Evolutionary conservation across 2,797 vertebrate species (phyloP), one percentile per base, ranked within the genome.

Genomic region (Halcyon chelicuti): DNA sequence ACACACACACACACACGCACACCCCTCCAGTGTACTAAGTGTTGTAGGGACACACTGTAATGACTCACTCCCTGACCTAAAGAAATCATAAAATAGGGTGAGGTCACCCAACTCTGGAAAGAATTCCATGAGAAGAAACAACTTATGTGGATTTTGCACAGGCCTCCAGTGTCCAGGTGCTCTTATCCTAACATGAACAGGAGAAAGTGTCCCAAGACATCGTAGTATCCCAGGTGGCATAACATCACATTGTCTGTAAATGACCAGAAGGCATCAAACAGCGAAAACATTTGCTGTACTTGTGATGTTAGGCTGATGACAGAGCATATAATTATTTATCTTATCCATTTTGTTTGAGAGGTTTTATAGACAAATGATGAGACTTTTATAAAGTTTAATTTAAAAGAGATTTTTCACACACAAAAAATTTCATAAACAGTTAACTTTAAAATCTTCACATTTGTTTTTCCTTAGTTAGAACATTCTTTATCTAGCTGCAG

Each of bases 331-430:
- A 47, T 22, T 33, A 85, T 9, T 25, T 47, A 83, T 55, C 68
- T 47, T 2, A 90, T 61, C 25, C 4, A 49, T 26, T 81, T 49
- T 40, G 29, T 73, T 68, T 85, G 58, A 85, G 19, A n/a, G 22
- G 4, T 44, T 94, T 70, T 63, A 83, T 29, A 84, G 17, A 85
- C 44, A 71, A 92, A 86, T 49, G 13, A 77, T 78, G 5, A 79
- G 63, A 60, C 46, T 93, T 93, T 81, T 28, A 73, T 65, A 78
- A 94, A 84, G n/a, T 42, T 81, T 52, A 86, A 68, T 83, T 93
- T 60, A 88, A 29, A 22, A 86, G 73, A 40, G 51, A 88, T 31
- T 79, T 26, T 79, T 74, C 61, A 65, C 29, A 67, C 19, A 40
- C 21, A 90, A 77, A 62, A 65, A 54, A 33, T 3, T 19, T 88